A percentile compares a stretch with the other conserved stretches of the same genome.
Evolutionary conservation across 2,113 vertebrate genomes (phyloP).

Genomic region (Diphyllodes magnificus): DNA sequence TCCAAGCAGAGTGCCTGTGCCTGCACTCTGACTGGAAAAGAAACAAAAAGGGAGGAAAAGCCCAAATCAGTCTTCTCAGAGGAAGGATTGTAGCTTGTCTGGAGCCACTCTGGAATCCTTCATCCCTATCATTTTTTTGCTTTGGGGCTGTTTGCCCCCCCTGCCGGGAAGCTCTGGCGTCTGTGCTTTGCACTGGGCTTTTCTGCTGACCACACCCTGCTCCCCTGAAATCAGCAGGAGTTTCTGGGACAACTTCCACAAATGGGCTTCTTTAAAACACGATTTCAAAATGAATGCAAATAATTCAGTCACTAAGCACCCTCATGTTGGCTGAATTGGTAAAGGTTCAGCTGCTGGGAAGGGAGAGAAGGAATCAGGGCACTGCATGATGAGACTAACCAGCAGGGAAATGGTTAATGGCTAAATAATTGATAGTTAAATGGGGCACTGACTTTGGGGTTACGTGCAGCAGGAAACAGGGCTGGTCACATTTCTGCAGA

Average conservation of each 20-base stretch:
- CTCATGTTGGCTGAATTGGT: rapidly evolving
- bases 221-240: background rate
- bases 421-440: background rate
- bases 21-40: background rate
- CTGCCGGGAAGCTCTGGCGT: background rate
- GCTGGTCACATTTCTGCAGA: background rate
- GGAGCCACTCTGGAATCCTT: background rate
- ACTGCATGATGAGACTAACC: background rate
- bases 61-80: background rate
- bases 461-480: background rate
- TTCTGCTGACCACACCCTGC: background rate
- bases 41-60: background rate
- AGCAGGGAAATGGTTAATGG: background rate
- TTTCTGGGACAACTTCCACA: background rate
- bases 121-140: background rate
- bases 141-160: background rate
- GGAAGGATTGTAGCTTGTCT: background rate
- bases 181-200: background rate
- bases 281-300: background rate
- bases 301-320: background rate
- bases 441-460: background rate
- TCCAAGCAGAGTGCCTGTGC: background rate
- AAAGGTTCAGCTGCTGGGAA: background rate
- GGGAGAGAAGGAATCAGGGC: background rate
- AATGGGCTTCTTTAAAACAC: background rate